Conservation (phyloP, 2,113 vertebrate species). For the Ameiurus melas region DNA sequence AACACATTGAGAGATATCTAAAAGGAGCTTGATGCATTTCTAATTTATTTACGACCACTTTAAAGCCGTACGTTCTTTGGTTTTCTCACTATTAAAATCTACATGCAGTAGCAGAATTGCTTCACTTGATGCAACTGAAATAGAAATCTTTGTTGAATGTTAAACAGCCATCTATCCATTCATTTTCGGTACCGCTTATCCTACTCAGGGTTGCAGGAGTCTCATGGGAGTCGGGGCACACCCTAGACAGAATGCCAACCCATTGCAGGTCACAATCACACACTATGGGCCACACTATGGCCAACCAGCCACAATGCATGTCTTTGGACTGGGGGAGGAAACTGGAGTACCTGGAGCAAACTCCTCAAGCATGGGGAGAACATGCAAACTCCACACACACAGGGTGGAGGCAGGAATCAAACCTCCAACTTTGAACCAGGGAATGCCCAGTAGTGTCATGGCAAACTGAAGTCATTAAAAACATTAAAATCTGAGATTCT, state of each 20-base stretch:
- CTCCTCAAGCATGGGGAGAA: no score
- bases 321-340: no score
- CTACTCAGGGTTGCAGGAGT: no score
- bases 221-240: no score
- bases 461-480: neutral
- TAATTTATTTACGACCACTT: slow-evolving; percentile 8
- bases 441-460: neutral
- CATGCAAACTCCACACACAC: no score
- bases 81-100: neutral
- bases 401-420: no score
- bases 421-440: neutral
- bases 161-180: neutral
- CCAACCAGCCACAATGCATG: no score
- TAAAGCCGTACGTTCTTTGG: slow-evolving; percentile 7
- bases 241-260: no score
- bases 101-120: neutral
- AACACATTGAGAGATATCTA: neutral
- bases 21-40: slow-evolving; percentile 1
- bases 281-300: no score
- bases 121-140: neutral
- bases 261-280: no score
- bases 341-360: no score
- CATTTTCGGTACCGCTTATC: no score
- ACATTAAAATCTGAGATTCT: neutral
- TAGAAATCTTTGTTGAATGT: neutral